These are phyloP conservation scores for Bucco capensis DNA, from an alignment of 2,113 vertebrate species.

Conservation along the genomic window DNA sequence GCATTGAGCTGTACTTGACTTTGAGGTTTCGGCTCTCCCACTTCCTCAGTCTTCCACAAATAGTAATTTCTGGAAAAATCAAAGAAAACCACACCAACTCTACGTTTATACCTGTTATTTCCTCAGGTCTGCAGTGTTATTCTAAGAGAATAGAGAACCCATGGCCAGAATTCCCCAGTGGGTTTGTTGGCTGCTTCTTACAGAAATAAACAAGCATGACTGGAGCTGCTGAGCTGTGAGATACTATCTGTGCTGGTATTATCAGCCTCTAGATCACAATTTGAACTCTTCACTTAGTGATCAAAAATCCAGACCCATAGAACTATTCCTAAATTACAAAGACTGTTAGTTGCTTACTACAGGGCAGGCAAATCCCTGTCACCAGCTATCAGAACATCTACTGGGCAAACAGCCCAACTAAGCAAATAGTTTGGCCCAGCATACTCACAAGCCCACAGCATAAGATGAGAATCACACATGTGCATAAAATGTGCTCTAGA, in stretches of 20 bases:
- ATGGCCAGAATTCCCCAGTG: background rate
- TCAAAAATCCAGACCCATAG: background rate
- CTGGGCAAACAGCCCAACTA: constrained; percentile 35
- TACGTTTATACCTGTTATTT: constrained; percentile 15
- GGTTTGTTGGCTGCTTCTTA: background rate
- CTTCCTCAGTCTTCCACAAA: background rate
- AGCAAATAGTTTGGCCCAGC: constrained; percentile 35
- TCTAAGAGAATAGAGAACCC: background rate
- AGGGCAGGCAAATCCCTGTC: constrained; percentile 14
- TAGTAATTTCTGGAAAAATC: background rate
- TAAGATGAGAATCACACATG: constrained; percentile 40
- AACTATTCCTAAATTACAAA: background rate
- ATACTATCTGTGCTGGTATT: background rate
- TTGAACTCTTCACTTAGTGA: background rate
- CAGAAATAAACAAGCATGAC: background rate
- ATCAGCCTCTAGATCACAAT: background rate
- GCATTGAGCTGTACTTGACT: background rate
- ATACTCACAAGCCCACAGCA: background rate
- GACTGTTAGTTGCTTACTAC: background rate
- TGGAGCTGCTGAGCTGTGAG: background rate
- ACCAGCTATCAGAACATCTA: constrained; percentile 28
- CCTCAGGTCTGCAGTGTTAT: background rate
- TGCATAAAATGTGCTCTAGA: constrained; percentile 27
- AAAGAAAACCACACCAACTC: constrained; percentile 10
- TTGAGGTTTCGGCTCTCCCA: background rate